Evolutionary conservation across 2,113 vertebrate species (phyloP).

Genomic region (Sciurus niger): DNA sequence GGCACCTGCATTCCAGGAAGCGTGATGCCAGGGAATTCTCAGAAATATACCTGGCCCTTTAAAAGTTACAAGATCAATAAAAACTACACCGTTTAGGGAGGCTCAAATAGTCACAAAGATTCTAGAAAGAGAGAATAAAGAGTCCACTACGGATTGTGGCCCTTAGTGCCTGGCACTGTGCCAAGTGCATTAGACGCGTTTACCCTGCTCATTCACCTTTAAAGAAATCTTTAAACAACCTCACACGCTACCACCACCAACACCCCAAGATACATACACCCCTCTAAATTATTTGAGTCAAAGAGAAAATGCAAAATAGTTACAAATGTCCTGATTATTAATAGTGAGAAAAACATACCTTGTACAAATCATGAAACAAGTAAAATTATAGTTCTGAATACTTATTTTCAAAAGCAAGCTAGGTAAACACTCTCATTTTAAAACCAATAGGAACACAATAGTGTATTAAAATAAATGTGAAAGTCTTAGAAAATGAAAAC

Average conservation of each 20-base stretch:
- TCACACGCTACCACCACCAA: neutral
- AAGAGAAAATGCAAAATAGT: slow-evolving; percentile 38
- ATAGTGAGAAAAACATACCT: neutral
- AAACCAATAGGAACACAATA: neutral
- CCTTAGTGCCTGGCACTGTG: neutral
- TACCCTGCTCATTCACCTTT: neutral
- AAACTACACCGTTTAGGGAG: neutral
- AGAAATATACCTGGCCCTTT: neutral
- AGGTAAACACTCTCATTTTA: neutral
- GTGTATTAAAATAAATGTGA: slow-evolving; percentile 17
- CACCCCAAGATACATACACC: neutral
- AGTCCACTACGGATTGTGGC: fast-evolving
- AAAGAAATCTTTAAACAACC: neutral
- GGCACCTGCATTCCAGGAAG: neutral
- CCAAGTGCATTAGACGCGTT: neutral
- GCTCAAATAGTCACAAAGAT: neutral
- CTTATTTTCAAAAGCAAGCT: neutral
- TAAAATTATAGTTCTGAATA: slow-evolving; percentile 1
- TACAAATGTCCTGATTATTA: neutral
- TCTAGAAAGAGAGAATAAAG: neutral
- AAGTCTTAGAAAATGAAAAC: slow-evolving; percentile 7
- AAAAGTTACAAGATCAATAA: neutral
- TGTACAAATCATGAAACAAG: neutral
- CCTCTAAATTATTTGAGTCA: neutral
- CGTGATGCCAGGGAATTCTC: neutral